Conservation (phyloP, 2,888 invertebrate species). For the Muscina levida region DNA sequence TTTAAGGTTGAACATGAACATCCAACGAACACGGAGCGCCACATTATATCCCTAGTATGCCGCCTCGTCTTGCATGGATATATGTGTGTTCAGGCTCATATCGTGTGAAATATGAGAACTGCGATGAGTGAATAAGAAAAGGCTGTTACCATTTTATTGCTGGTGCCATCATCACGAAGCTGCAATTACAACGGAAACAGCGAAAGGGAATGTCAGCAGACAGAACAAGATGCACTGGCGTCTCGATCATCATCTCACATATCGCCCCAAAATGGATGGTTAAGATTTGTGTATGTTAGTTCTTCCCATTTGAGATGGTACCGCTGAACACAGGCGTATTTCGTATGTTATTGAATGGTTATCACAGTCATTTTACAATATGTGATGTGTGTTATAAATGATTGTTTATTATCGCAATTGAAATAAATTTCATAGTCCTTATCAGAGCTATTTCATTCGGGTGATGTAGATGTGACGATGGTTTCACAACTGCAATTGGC, state of each 20-base stretch:
- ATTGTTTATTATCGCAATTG: slow-evolving; percentile 53
- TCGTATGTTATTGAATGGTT: slow-evolving; percentile 1
- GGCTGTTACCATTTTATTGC: slow-evolving; percentile 20
- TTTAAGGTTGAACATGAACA: too few relatives aligned
- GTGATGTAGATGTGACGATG: too few relatives aligned
- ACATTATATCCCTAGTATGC: too few relatives aligned
- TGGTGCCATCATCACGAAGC: neutral
- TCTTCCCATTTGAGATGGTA: neutral
- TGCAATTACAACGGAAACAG: slow-evolving; percentile 1
- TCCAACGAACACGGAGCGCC: too few relatives aligned
- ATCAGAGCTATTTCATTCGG: too few relatives aligned
- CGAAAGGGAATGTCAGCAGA: slow-evolving; percentile 15
- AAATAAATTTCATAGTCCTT: slow-evolving; percentile 46
- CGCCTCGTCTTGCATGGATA: too few relatives aligned
- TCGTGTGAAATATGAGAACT: too few relatives aligned
- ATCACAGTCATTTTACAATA: slow-evolving; percentile 31
- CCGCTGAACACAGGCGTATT: neutral
- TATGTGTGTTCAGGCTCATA: too few relatives aligned
- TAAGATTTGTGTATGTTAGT: neutral
- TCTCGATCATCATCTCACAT: neutral
- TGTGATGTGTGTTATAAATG: slow-evolving; percentile 44
- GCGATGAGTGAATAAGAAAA: neutral
- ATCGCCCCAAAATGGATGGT: neutral
- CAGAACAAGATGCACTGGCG: neutral
- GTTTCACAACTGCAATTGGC: too few relatives aligned